phyloP scores from a whole-genome alignment of 2,113 vertebrate species.

The Cathartes aura region DNA sequence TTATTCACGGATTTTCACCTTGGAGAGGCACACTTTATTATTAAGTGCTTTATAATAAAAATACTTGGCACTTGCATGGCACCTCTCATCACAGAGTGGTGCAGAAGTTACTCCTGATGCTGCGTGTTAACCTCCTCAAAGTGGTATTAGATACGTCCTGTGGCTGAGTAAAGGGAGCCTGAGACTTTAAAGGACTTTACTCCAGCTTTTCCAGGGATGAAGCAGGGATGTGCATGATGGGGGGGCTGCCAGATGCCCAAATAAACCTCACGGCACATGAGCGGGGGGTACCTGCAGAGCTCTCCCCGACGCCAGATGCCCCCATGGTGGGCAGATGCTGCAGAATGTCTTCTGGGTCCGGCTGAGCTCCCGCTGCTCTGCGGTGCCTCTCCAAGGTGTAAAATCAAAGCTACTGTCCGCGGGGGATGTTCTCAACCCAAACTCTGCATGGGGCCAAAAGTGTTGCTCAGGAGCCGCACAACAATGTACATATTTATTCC shows the following conservation, averaged over 20 bases:
- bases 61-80: neutral
- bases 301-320: fast-evolving
- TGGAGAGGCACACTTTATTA: neutral
- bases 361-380: neutral
- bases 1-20: neutral
- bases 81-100: neutral
- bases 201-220: neutral
- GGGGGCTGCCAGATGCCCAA: neutral
- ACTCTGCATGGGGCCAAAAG: fast-evolving
- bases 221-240: neutral
- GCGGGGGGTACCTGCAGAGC: neutral
- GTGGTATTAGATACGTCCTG: neutral
- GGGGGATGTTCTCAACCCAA: neutral
- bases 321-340: neutral
- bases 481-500: neutral
- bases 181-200: neutral
- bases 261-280: neutral
- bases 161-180: neutral
- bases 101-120: neutral
- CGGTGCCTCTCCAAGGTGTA: neutral
- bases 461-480: neutral
- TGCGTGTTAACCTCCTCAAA: neutral
- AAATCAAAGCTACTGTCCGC: neutral
- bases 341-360: neutral
- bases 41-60: conserved; percentile 15